Base-by-base conservation (phyloP, 37 sponge, comb jelly and placozoan genomes). In the Ephydatia muelleri region DNA sequence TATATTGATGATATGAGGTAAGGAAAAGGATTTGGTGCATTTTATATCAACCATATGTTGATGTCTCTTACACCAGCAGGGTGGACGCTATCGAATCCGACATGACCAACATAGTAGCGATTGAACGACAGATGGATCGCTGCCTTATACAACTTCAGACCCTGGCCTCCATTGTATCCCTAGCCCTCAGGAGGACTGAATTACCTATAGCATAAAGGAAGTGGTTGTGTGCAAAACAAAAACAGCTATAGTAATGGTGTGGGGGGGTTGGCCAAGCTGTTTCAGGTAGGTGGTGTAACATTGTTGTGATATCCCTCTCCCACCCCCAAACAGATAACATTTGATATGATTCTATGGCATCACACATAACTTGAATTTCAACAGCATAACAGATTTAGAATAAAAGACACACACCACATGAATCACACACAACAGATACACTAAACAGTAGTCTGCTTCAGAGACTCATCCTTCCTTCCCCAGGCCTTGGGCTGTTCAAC, bases 401-500 rank as follows among this genome's bases (percentile, higher is more conserved):
- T 19, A 37, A 71, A 13, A 13, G 30, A 71, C 29, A 71, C 29
- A 33, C 14, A 49, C 16, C 32, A 33, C 36, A 74, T 34, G 4
- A 31, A 74, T 34, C 36, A 74, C 47, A 78, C 78, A 49, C 49
- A 78, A 49, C 29, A 49, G 0, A 78, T 22, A 49, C 28, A 34
- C 79, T 74, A 83, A 2, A 83, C 36, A 64, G 83, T 31, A 31
- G 83, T 83, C 6, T 64, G 73, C 72, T 65, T 83, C 23, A 83
- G 22, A 22, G 75, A 4, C n/a, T 30, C 47, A 28, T 38, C 67
- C 29, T 43, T n/a, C n/a, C 83, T 21, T 68, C 67, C 23, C 82
- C 81, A 38, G 87, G 87, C 66, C 78, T 80, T 21, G 87, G 87
- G 67, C 87, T 87, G 76, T 87, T 87, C 47, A 87, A 73, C 87